Base-by-base conservation (phyloP, 2,113 vertebrate genomes). In the Serilophus lunatus region DNA sequence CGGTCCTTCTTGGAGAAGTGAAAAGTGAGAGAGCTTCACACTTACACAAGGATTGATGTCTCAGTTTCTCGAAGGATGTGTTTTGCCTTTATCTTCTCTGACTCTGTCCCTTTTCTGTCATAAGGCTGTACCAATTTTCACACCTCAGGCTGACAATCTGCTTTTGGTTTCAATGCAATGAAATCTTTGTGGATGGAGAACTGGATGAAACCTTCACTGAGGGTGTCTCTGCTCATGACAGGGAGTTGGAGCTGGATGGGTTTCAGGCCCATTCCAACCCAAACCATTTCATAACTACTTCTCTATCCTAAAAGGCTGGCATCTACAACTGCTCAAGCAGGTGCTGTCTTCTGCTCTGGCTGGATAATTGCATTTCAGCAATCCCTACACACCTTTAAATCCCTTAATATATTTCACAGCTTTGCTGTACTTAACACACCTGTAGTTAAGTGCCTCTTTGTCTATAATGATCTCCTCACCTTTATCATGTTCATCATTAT, bases 221-320 rank as follows among this genome's bases (percentile, higher is more conserved):
- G 38, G 22, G 6, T 9, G 15, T n/a, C 45, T 36, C 28, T 38
- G 10, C 10, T 36, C 6, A 0, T 2, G 15, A 23, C 44, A 24
- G 26, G 31, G 45, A 25, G 5, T 3, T 76, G 63, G 9, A 49
- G 18, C 25, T 63, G 70, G 7, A 3, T 31, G 10, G 25, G 1
- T 76, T 33, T 13, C 13, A 56, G 40, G 63, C 49, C 56, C 87
- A 8, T 77, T 28, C 71, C 40, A 49, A 69, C 13, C 40, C 68
- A 66, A 59, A 17, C 33, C 18, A 36, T 56, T 15, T 54, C 54
- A 26, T 49, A 61, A 6, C 54, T 16, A 18, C 18, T 31, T 44
- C 60, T 31, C 23, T 8, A 0, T 29, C 75, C 86, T 10, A 18
- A 45, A 86, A 79, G 2, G 15, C 16, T 75, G 78, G 24, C 13